phyloP scores from a whole-genome alignment of 2,797 vertebrate species.

The Gymnodraco acuticeps region DNA sequence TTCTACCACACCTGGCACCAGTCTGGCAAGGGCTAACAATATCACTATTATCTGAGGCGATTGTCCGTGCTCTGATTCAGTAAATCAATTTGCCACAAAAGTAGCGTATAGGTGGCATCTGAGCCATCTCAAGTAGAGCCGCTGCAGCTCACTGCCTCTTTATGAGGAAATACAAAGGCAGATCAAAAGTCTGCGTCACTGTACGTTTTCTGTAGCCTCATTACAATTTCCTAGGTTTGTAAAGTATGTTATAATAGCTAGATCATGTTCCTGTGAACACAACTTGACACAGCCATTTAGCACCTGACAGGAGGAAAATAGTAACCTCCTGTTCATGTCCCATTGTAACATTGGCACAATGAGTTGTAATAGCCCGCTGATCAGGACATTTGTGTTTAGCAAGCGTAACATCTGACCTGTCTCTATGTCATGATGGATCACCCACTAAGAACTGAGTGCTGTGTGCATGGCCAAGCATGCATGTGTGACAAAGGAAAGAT shows the following conservation, averaged over 20 bases:
- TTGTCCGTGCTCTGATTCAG: constrained; percentile 69
- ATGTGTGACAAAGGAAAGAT: constrained; percentile 77
- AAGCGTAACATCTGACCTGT: constrained; percentile 79
- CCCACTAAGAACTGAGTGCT: constrained; percentile 65
- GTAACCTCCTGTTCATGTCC: constrained; percentile 41
- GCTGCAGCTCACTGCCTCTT: constrained; percentile 20
- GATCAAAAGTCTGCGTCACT: constrained; percentile 2
- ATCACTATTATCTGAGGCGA: constrained; percentile 70
- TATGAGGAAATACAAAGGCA: constrained; percentile 14
- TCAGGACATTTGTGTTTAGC: constrained; percentile 72
- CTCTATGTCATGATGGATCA: constrained; percentile 82
- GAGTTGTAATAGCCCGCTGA: constrained; percentile 56
- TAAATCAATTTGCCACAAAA: constrained; percentile 71
- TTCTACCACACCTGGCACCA: constrained; percentile 73
- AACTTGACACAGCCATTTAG: constrained; percentile 44
- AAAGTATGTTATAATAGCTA: constrained; percentile 11
- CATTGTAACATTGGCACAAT: constrained; percentile 50
- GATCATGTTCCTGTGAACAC: constrained; percentile 20
- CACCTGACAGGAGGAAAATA: constrained; percentile 38
- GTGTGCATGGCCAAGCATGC: constrained; percentile 66
- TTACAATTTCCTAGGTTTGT: constrained; percentile 8
- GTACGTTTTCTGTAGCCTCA: constrained; percentile 14
- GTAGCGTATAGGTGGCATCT: constrained; percentile 53
- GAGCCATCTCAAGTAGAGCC: constrained; percentile 50
- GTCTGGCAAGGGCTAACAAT: constrained; percentile 64